Percentiles rank a stretch among this genome's conserved stretches.
Conservation (phyloP, 2,888 invertebrate genomes). For the Phorcus lineatus region DNA sequence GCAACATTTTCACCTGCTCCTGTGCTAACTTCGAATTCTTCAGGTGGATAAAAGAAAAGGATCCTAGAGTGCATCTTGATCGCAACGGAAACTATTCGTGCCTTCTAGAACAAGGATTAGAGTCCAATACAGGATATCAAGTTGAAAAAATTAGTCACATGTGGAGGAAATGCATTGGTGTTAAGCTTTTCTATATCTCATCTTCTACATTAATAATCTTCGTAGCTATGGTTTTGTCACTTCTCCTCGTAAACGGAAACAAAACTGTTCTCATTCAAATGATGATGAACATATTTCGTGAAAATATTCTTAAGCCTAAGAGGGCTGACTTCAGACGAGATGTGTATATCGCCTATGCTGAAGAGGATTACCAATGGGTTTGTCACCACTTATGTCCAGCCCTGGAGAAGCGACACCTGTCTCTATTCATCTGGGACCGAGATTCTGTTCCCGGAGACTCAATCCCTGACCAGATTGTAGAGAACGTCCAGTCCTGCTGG, state of each 20-base stretch:
- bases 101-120: background rate
- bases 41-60: background rate
- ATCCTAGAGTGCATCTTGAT: background rate
- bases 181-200: background rate
- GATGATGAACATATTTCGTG: background rate
- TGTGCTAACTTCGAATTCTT: background rate
- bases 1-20: background rate
- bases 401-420: background rate
- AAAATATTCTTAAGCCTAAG: background rate
- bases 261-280: background rate
- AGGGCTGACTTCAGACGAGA: background rate
- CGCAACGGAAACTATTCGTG: background rate
- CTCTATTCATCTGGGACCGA: background rate
- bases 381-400: background rate
- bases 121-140: background rate
- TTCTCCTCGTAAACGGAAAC: background rate
- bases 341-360: background rate
- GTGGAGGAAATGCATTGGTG: background rate
- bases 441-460: background rate
- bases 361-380: background rate
- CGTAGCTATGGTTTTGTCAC: background rate
- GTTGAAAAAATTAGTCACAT: background rate
- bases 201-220: background rate
- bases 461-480: background rate
- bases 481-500: background rate